Evolutionary conservation across 2,797 vertebrate genomes (phyloP).

Genomic region (Alcedo atthis): DNA sequence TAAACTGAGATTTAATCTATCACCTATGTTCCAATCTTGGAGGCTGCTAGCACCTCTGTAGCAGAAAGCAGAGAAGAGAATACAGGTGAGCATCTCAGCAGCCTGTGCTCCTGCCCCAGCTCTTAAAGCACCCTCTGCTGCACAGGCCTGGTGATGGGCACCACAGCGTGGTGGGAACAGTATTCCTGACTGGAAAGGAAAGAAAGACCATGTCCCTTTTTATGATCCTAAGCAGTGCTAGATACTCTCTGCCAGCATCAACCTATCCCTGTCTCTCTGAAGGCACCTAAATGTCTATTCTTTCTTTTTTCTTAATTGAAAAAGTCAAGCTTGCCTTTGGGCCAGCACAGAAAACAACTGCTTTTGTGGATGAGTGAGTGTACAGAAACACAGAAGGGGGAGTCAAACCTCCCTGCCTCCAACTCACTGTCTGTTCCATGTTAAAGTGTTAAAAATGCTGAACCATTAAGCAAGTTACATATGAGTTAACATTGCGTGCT

Average conservation of each 20-base stretch:
- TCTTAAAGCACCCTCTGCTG: background rate
- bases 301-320: background rate
- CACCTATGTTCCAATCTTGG: background rate
- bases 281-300: background rate
- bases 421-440: background rate
- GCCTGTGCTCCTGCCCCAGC: background rate
- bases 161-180: background rate
- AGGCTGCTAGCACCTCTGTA: background rate
- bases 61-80: background rate
- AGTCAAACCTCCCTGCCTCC: background rate
- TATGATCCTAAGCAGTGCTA: background rate
- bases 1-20: conserved; percentile 41
- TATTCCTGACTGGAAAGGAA: background rate
- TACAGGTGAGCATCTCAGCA: background rate
- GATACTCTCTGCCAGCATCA: background rate
- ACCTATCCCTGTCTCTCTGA: background rate
- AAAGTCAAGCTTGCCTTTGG: conserved; percentile 1
- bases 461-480: background rate
- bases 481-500: background rate
- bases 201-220: background rate
- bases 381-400: background rate
- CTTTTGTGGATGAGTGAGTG: background rate
- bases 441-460: background rate
- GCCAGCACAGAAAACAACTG: background rate
- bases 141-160: background rate